A percentile compares a stretch with the other conserved stretches of the same genome.
These are phyloP conservation scores for Xestia c-nigrum DNA, from an alignment of 2,888 invertebrate species.

Conservation along the genomic window DNA sequence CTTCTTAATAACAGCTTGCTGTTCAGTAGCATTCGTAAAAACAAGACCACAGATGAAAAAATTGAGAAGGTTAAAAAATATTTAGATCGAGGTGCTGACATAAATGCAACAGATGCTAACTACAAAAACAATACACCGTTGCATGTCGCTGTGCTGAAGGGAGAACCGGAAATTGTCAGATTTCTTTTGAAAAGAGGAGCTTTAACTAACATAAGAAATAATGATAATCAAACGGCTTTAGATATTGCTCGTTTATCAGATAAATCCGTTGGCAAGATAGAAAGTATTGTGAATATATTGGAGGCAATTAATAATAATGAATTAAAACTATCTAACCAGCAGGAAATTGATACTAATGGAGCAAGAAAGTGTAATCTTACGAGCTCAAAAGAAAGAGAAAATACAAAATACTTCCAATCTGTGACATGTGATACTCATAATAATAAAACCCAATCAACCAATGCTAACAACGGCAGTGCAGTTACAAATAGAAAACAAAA, in stretches of 20 bases:
- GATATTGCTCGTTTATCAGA: conserved; percentile 48
- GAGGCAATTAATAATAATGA: neutral
- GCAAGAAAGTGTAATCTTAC: neutral
- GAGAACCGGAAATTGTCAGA: conserved; percentile 56
- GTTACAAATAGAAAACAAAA: neutral
- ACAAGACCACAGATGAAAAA: conserved; percentile 24
- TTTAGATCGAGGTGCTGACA: conserved; percentile 62
- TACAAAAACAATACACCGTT: conserved; percentile 61
- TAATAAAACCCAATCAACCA: neutral
- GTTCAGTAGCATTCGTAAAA: conserved; percentile 56
- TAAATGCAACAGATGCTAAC: conserved; percentile 66
- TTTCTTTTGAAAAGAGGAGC: conserved; percentile 60
- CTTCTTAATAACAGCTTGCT: conserved; percentile 56
- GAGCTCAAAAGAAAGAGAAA: neutral
- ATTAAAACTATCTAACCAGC: neutral
- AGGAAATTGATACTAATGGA: neutral
- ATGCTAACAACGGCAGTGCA: neutral
- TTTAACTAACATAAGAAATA: conserved; percentile 47
- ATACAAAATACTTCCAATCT: neutral
- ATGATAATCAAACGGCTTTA: conserved; percentile 56
- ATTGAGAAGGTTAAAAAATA: conserved; percentile 47
- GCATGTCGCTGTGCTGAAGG: conserved; percentile 62
- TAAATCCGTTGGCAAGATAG: conserved; percentile 50
- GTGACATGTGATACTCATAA: neutral
- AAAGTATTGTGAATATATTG: conserved; percentile 13